Evolutionary conservation across 2,797 vertebrate species (phyloP).

Genomic region (Sciurus carolinensis): DNA sequence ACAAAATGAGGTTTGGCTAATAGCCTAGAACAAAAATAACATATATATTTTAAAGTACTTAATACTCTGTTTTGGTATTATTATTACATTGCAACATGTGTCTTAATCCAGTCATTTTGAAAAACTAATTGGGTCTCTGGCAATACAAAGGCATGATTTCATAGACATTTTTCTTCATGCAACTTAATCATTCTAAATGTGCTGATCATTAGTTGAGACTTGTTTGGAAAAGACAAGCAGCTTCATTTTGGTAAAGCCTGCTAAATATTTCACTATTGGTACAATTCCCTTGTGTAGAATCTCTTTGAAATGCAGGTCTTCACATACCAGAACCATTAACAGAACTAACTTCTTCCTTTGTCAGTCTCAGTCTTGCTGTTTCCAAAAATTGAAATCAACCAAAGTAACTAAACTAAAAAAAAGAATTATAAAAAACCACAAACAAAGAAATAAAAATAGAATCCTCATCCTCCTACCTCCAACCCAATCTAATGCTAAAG

Average conservation of each 20-base stretch:
- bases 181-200: constrained; percentile 55
- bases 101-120: constrained; percentile 69
- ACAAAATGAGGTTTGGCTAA: constrained; percentile 67
- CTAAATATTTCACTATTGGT: constrained; percentile 1
- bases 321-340: constrained; percentile 5
- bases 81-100: constrained; percentile 49
- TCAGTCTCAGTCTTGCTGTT: neutral
- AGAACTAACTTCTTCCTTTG: constrained; percentile 37
- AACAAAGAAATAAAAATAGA: constrained; percentile 1
- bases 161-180: constrained; percentile 14
- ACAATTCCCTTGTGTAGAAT: constrained; percentile 27
- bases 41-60: constrained; percentile 53
- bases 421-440: neutral
- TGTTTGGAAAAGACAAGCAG: neutral
- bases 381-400: constrained; percentile 18
- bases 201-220: neutral
- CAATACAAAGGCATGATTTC: constrained; percentile 40
- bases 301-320: constrained; percentile 37
- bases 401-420: neutral
- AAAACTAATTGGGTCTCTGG: constrained; percentile 61
- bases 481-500: neutral
- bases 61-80: neutral
- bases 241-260: constrained; percentile 10
- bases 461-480: neutral
- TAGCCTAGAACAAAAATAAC: constrained; percentile 65